These are phyloP conservation scores for Xenopus tropicalis DNA, from an alignment of 2,113 vertebrate species.

Conservation along the genomic window DNA sequence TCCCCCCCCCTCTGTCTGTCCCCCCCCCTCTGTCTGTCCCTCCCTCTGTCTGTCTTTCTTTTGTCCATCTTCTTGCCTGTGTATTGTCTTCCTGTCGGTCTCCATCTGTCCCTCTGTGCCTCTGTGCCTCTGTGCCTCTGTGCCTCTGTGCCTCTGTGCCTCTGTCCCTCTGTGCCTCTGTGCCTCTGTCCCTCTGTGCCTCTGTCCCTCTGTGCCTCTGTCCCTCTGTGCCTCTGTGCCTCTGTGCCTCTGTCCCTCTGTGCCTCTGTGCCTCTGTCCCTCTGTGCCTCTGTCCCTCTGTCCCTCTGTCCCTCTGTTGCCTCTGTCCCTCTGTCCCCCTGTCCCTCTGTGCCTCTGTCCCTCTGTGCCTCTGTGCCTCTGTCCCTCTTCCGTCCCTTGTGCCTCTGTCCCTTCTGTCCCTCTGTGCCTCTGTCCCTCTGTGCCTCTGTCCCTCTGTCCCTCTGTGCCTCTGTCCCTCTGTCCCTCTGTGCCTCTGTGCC, in stretches of 20 bases:
- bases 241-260: slow-evolving; percentile 4
- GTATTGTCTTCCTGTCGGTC: too few relatives aligned
- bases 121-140: too few relatives aligned
- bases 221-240: background rate
- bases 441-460: background rate
- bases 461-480: background rate
- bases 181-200: too few relatives aligned
- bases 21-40: too few relatives aligned
- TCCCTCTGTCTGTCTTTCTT: too few relatives aligned
- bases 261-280: background rate
- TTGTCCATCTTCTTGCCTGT: too few relatives aligned
- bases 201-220: too few relatives aligned
- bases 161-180: background rate
- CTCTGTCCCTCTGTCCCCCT: background rate
- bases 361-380: background rate
- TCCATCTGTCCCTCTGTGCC: too few relatives aligned
- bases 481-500: background rate
- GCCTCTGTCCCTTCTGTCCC: background rate
- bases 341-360: background rate
- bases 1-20: background rate
- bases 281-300: background rate
- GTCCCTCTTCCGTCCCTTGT: background rate
- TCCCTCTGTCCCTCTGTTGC: background rate
- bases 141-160: too few relatives aligned
- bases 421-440: background rate